Conservation (phyloP, 2,888 invertebrate genomes). For the Melipona bicolor region DNA sequence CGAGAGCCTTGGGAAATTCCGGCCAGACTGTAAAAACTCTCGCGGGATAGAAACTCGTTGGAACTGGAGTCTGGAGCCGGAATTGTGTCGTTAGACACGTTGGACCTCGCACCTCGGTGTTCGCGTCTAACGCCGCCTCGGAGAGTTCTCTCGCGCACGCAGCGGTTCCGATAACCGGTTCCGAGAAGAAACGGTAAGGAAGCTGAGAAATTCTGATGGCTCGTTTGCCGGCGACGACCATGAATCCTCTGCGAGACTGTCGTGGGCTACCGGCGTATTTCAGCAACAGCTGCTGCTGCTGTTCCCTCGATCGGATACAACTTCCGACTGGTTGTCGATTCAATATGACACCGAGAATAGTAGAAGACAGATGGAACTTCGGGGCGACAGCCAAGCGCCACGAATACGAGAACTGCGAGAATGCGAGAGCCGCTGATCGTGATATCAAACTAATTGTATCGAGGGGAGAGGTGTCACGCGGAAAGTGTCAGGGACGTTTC, state of each 20-base stretch:
- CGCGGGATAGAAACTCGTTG: not conserved
- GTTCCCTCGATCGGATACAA: constrained; percentile 18
- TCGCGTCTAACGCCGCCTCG: not conserved
- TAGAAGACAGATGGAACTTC: constrained; percentile 28
- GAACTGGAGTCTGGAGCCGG: not conserved
- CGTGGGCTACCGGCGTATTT: constrained; percentile 4
- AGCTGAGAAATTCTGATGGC: constrained; percentile 4
- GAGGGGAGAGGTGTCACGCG: not conserved
- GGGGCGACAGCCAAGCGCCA: not conserved
- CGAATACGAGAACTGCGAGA: not conserved
- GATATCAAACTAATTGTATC: constrained; percentile 9
- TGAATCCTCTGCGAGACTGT: constrained; percentile 40
- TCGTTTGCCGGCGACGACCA: not conserved
- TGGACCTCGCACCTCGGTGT: not conserved
- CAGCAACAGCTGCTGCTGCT: constrained; percentile 32
- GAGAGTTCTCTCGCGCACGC: not conserved
- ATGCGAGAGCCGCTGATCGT: not conserved
- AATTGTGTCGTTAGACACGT: too few relatives aligned
- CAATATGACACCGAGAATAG: constrained; percentile 31
- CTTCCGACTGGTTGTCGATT: constrained; percentile 43
- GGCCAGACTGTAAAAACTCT: not conserved
- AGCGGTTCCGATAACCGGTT: not conserved
- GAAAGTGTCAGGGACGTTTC: constrained; percentile 6
- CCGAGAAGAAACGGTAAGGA: not conserved
- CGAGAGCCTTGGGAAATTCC: not conserved